Percentiles rank a stretch among this genome's conserved stretches.
These are phyloP conservation scores for Acleris laterana DNA, from an alignment of 2,888 invertebrate genomes.

Conservation along the genomic window DNA sequence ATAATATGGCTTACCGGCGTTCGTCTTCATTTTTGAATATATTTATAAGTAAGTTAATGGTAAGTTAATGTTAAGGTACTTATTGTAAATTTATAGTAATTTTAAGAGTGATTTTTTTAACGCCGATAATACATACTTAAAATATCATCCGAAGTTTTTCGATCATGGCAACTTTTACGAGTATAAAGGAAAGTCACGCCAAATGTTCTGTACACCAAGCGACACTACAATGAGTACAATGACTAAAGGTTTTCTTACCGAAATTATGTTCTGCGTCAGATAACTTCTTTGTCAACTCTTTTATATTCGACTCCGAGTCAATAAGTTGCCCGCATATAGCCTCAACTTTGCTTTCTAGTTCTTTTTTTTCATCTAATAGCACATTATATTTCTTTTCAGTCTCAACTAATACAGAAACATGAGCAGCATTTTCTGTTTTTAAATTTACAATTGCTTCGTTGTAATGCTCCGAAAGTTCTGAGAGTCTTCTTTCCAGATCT, in stretches of 20 bases:
- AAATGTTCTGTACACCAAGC: too few relatives aligned
- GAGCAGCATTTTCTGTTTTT: constrained; percentile 59
- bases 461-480: constrained; percentile 60
- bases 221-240: too few relatives aligned
- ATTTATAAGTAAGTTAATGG: too few relatives aligned
- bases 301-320: constrained; percentile 56
- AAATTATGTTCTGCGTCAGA: constrained; percentile 50
- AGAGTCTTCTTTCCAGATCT: constrained; percentile 64
- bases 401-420: constrained; percentile 59
- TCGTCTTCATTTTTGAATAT: too few relatives aligned
- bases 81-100: too few relatives aligned
- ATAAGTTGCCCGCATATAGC: constrained; percentile 53
- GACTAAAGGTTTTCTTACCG: constrained; percentile 44
- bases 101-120: too few relatives aligned
- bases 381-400: constrained; percentile 62
- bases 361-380: constrained; percentile 55
- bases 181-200: too few relatives aligned
- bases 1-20: too few relatives aligned
- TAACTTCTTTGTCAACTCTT: constrained; percentile 50
- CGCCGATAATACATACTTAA: too few relatives aligned
- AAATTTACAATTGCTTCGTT: constrained; percentile 59
- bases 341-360: constrained; percentile 55
- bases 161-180: too few relatives aligned
- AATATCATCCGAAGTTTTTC: too few relatives aligned
- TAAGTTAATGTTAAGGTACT: too few relatives aligned